Evolutionary conservation across 1,140 invertebrate species (phyloP).

Genomic region (Globodera rostochiensis): DNA sequence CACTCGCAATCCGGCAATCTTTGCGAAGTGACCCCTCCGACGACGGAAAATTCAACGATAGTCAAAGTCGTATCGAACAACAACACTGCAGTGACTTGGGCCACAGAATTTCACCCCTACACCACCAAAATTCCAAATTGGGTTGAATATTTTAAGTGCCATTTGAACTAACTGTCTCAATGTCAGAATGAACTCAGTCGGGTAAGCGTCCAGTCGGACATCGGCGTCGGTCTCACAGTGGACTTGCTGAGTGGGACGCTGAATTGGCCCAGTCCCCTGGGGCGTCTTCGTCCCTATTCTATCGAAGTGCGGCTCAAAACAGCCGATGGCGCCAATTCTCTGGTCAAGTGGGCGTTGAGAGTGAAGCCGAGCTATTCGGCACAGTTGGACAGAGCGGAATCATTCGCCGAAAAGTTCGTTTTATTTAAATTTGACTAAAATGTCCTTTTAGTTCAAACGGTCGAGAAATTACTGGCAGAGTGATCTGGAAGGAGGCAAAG

Average conservation of each 20-base stretch:
- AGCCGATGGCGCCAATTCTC: not conserved
- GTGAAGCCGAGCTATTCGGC: slow-evolving; percentile 28
- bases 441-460: not conserved
- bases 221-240: not conserved
- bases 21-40: not conserved
- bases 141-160: not conserved
- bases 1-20: not conserved
- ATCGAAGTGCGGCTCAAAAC: not conserved
- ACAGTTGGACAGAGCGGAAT: slow-evolving; percentile 9
- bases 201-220: slow-evolving; percentile 18
- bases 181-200: not conserved
- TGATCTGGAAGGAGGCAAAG: not conserved
- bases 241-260: not conserved
- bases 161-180: not conserved
- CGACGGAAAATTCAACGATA: slow-evolving; percentile 5
- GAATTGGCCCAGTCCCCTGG: slow-evolving; percentile 21
- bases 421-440: not conserved
- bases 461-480: not conserved
- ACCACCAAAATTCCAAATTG: slow-evolving; percentile 16
- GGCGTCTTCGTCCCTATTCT: slow-evolving; percentile 18
- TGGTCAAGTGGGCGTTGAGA: slow-evolving; percentile 22
- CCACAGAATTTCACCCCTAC: slow-evolving; percentile 12
- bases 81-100: not conserved
- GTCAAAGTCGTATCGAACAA: slow-evolving; percentile 1
- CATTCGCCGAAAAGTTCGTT: not conserved